These are phyloP conservation scores for Bombus huntii DNA, from an alignment of 1,140 invertebrate species.

Conservation along the genomic window DNA sequence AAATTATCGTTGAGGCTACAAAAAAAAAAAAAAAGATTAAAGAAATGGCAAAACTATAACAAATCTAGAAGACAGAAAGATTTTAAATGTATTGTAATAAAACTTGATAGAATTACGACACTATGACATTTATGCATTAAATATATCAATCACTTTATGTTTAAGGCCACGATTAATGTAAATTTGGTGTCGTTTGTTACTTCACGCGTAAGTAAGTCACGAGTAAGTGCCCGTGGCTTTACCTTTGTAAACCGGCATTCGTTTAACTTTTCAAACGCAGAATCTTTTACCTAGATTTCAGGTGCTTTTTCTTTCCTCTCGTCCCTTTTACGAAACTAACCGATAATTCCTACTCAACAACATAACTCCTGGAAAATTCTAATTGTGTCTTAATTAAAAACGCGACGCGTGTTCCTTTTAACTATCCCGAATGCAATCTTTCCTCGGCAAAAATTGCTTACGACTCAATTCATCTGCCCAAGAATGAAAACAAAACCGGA, in stretches of 20 bases:
- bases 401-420: too few relatives aligned
- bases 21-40: background rate
- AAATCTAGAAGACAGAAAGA: background rate
- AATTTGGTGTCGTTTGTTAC: background rate
- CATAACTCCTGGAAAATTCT: background rate
- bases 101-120: background rate
- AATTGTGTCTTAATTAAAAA: conserved; percentile 21
- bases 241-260: background rate
- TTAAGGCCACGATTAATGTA: background rate
- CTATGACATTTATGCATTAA: background rate
- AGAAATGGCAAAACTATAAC: background rate
- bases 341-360: background rate
- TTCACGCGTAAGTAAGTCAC: background rate
- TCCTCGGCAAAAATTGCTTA: background rate
- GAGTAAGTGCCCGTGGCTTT: background rate
- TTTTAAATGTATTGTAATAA: background rate
- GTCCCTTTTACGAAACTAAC: background rate
- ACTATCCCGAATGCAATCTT: background rate
- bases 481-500: conserved; percentile 4
- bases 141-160: background rate
- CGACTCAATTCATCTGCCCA: conserved; percentile 18
- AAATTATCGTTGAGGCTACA: background rate
- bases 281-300: background rate
- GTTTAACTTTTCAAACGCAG: background rate
- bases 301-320: background rate